phyloP scores from a whole-genome alignment of 2,888 invertebrate species.

The Orchestes rusci region DNA sequence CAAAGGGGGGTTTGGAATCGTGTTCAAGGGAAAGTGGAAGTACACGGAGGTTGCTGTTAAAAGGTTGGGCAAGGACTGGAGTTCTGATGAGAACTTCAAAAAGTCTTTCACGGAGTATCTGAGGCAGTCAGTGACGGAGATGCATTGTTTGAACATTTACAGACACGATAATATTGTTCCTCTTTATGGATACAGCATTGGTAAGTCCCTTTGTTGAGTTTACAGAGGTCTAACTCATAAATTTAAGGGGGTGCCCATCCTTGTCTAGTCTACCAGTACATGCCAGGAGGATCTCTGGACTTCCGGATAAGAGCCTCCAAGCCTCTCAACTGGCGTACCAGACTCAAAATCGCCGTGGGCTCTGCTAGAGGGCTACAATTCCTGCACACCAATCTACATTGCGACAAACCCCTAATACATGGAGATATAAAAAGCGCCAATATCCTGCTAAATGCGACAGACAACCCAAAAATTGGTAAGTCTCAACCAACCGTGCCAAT shows the following conservation, averaged over 20 bases:
- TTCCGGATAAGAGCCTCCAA: slow-evolving; percentile 57
- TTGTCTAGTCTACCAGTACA: slow-evolving; percentile 90
- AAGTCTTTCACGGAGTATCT: slow-evolving; percentile 52
- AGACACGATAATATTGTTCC: slow-evolving; percentile 88
- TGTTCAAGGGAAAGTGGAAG: slow-evolving; percentile 84
- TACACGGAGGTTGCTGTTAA: slow-evolving; percentile 84
- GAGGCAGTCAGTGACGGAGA: slow-evolving; percentile 65
- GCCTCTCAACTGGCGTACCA: slow-evolving; percentile 63
- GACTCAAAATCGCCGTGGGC: slow-evolving; percentile 76
- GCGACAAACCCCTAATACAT: slow-evolving; percentile 80
- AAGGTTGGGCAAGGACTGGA: slow-evolving; percentile 55
- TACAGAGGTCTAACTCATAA: too few species aligned
- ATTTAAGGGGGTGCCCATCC: too few species aligned
- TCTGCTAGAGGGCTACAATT: slow-evolving; percentile 74
- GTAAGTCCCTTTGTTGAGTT: too few species aligned
- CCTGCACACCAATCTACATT: slow-evolving; percentile 64
- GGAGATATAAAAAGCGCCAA: slow-evolving; percentile 97
- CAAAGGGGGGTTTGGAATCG: slow-evolving; percentile 87
- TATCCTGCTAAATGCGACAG: slow-evolving; percentile 80
- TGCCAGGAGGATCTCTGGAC: slow-evolving; percentile 89
- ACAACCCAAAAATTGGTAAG: slow-evolving; percentile 74
- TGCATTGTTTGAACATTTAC: slow-evolving; percentile 70
- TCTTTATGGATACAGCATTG: slow-evolving; percentile 58
- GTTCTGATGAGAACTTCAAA: slow-evolving; percentile 43
- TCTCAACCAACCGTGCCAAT: neutral